These are phyloP conservation scores for Allobates femoralis DNA, from an alignment of 2,797 vertebrate genomes.

Conservation along the genomic window DNA sequence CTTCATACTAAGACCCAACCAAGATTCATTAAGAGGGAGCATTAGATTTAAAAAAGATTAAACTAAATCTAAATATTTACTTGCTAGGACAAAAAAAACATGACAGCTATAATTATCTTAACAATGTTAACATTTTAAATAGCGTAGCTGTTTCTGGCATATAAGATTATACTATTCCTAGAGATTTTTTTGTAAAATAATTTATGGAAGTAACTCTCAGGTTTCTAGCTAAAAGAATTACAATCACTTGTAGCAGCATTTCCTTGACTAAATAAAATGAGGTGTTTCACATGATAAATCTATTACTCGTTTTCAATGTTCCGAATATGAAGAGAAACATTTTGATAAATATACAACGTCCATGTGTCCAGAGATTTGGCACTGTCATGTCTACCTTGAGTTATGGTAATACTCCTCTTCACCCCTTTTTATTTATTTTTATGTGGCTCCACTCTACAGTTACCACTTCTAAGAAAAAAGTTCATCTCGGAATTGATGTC, in stretches of 20 bases:
- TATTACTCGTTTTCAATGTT: conserved; percentile 30
- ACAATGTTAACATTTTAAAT: background rate
- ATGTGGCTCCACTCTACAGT: conserved; percentile 50
- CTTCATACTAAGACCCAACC: too few relatives aligned
- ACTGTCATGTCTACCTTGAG: conserved; percentile 55
- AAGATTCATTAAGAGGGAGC: background rate
- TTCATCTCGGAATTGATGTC: conserved; percentile 61
- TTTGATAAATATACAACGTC: conserved; percentile 35
- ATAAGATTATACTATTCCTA: background rate
- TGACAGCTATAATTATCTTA: background rate
- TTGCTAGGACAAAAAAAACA: background rate
- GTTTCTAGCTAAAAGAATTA: conserved; percentile 46
- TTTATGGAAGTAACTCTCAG: conserved; percentile 10
- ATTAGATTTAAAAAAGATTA: background rate
- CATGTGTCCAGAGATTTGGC: conserved; percentile 43
- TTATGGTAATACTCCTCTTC: conserved; percentile 60
- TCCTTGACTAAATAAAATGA: conserved; percentile 46
- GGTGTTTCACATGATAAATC: conserved; percentile 49
- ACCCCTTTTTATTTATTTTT: conserved; percentile 63
- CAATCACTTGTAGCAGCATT: conserved; percentile 20
- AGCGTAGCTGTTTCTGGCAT: background rate
- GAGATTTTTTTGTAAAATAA: conserved; percentile 1
- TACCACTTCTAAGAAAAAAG: conserved; percentile 56
- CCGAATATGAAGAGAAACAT: conserved; percentile 13
- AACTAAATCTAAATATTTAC: background rate